Percentiles rank a stretch among this genome's conserved stretches.
These are phyloP conservation scores for Gallinago stenura DNA, from an alignment of 2,797 vertebrate genomes.

Conservation along the genomic window DNA sequence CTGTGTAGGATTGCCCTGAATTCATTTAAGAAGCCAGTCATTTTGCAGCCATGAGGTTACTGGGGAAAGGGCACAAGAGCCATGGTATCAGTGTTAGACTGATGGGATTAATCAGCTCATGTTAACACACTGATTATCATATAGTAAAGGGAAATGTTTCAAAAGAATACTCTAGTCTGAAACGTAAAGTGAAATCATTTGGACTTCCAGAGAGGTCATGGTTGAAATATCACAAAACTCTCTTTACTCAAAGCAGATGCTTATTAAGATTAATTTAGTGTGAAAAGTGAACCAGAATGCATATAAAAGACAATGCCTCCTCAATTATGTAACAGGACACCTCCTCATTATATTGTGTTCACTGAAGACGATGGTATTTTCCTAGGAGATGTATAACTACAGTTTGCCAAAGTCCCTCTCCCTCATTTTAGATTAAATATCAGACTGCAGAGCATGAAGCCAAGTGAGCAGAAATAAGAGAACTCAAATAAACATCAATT, in stretches of 20 bases:
- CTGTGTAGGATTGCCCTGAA: background rate
- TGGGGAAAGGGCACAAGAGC: slow-evolving; percentile 28
- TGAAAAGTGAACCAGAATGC: slow-evolving; percentile 82
- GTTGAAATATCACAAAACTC: slow-evolving; percentile 83
- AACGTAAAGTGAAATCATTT: slow-evolving; percentile 73
- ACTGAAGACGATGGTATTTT: slow-evolving; percentile 69
- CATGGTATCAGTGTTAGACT: slow-evolving; percentile 65
- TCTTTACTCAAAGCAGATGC: slow-evolving; percentile 83
- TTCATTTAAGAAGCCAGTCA: slow-evolving; percentile 51
- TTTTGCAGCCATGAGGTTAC: slow-evolving; percentile 65
- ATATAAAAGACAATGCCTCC: slow-evolving; percentile 80
- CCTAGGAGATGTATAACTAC: slow-evolving; percentile 65
- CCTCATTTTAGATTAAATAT: slow-evolving; percentile 56
- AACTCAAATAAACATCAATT: slow-evolving; percentile 59
- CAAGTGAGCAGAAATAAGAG: slow-evolving; percentile 65
- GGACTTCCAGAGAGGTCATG: slow-evolving; percentile 79
- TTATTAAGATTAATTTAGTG: slow-evolving; percentile 84
- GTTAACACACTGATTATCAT: slow-evolving; percentile 81
- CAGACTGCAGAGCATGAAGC: slow-evolving; percentile 61
- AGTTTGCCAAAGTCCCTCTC: slow-evolving; percentile 53
- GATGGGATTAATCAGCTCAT: slow-evolving; percentile 83
- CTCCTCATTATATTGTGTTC: slow-evolving; percentile 71
- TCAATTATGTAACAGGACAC: slow-evolving; percentile 79
- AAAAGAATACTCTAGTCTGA: slow-evolving; percentile 62
- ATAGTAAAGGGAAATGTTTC: slow-evolving; percentile 75